These are phyloP conservation scores for Eupristina koningsbergeri DNA, from an alignment of 1,140 invertebrate genomes.

Conservation along the genomic window DNA sequence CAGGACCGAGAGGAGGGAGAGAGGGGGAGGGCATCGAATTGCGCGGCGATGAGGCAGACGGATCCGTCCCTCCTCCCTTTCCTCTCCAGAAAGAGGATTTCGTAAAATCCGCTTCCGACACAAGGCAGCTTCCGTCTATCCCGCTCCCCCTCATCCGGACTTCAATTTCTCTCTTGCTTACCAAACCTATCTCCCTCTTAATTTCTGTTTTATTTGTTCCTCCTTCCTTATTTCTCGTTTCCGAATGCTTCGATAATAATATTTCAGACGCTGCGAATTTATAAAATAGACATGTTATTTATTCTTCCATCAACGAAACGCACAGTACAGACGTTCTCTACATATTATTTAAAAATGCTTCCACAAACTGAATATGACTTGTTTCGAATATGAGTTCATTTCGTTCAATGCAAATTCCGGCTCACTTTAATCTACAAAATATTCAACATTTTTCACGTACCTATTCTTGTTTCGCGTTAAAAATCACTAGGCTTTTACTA, in stretches of 20 bases:
- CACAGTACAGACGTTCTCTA: too few relatives aligned
- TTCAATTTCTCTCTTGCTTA: constrained; percentile 43
- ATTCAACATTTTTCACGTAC: background rate
- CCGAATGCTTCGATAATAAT: background rate
- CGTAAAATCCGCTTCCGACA: constrained; percentile 45
- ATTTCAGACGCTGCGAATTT: background rate
- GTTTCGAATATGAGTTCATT: too few relatives aligned
- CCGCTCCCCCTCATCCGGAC: constrained; percentile 36
- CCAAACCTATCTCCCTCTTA: constrained; percentile 2
- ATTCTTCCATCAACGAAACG: too few relatives aligned
- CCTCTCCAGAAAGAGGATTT: constrained; percentile 57
- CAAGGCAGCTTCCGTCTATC: constrained; percentile 34
- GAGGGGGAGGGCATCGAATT: constrained; percentile 20
- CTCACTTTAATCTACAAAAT: background rate
- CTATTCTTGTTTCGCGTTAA: background rate
- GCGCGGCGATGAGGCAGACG: constrained; percentile 18
- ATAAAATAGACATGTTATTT: background rate
- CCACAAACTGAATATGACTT: too few relatives aligned
- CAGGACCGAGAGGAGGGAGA: background rate
- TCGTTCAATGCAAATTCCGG: too few relatives aligned
- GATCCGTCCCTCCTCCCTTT: constrained; percentile 22
- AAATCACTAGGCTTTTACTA: background rate
- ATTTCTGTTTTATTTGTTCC: constrained; percentile 22
- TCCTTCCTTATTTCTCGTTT: constrained; percentile 23
- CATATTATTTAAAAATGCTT: too few relatives aligned